phyloP scores from a whole-genome alignment of 2,888 invertebrate genomes.

The Megastigmus dorsalis region DNA sequence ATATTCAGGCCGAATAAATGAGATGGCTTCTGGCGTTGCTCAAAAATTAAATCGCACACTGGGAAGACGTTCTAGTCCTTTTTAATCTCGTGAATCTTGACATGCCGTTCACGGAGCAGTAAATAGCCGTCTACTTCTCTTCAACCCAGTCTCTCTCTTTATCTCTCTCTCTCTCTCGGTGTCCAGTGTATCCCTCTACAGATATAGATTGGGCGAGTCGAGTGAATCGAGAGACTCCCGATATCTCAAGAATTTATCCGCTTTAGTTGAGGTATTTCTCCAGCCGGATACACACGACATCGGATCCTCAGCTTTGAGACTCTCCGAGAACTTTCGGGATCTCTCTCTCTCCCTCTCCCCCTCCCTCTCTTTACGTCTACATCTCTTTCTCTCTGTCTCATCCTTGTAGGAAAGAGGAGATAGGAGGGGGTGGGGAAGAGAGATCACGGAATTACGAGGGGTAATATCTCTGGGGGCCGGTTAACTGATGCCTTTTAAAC shows the following conservation, averaged over 20 bases:
- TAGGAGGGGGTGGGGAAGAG: neutral
- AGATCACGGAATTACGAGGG: slow-evolving; percentile 48
- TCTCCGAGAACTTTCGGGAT: neutral
- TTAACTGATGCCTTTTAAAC: slow-evolving; percentile 52
- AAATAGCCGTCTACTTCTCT: too few species aligned
- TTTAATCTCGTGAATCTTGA: slow-evolving; percentile 2
- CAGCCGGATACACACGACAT: slow-evolving; percentile 20
- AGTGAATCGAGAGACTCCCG: slow-evolving; percentile 21
- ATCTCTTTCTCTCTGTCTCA: neutral
- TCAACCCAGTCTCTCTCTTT: too few species aligned
- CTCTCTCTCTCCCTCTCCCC: neutral
- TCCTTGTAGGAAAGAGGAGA: neutral
- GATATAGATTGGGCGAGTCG: too few species aligned
- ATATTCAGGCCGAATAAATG: too few species aligned
- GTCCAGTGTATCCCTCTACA: too few species aligned
- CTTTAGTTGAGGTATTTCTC: slow-evolving; percentile 5
- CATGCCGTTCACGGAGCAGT: slow-evolving; percentile 19
- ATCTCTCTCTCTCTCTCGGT: too few species aligned
- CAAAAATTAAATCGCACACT: too few species aligned
- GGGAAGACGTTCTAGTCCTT: neutral
- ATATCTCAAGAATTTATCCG: slow-evolving; percentile 37
- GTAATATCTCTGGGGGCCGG: slow-evolving; percentile 34
- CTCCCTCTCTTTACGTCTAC: neutral
- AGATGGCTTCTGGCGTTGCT: too few species aligned
- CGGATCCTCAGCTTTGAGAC: neutral